Evolutionary conservation across 37 sponge, comb jelly and placozoan species (phyloP), one percentile per base, ranked within the genome.

Genomic region (Hexactinellida sp.): DNA sequence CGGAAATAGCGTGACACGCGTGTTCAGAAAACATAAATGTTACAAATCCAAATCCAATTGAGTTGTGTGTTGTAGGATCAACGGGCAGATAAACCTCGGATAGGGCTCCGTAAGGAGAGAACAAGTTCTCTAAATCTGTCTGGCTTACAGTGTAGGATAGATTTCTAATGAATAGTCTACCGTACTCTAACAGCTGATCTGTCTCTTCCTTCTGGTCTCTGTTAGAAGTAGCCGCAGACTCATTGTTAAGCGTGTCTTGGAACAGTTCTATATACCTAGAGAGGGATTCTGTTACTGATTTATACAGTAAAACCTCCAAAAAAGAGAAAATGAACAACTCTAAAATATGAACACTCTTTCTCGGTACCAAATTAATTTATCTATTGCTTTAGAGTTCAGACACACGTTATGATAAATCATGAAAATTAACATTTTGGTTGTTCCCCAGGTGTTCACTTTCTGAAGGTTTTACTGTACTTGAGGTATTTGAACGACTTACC

Each of bases 1-100:
- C 94, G 23, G 88, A 37, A 24, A 54, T 88, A 30, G 96, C 96
- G 89, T 87, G 88, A 36, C 92, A 91, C 0, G 94, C 96, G 51
- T 98, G 94, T 55, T 95, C 99, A 9, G 99, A 96, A 24, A 95
- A 87, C 90, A 95, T 90, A 83, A 88, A 98, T 1, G 95, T 98
- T 25, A 98, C 91, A 88, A 92, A 95, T 0, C 89, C 95, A 55
- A 93, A 55, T 0, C 99, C 99, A 38, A 90, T 94, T 0, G 93
- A 84, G 28, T 85, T 89, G 82, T 92, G 91, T 36, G 90, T 91
- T 13, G 54, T 85, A 54, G 86, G 89, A 55, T 93, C 96, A 35
- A 92, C 85, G 0, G 91, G 95, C 0, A 95, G 54, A 3, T 85
- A 71, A 3, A 89, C 54, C 38, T 94, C 94, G 19, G 95, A 91